Conservation (phyloP, 2,113 vertebrate genomes). For the Strigops habroptila region DNA sequence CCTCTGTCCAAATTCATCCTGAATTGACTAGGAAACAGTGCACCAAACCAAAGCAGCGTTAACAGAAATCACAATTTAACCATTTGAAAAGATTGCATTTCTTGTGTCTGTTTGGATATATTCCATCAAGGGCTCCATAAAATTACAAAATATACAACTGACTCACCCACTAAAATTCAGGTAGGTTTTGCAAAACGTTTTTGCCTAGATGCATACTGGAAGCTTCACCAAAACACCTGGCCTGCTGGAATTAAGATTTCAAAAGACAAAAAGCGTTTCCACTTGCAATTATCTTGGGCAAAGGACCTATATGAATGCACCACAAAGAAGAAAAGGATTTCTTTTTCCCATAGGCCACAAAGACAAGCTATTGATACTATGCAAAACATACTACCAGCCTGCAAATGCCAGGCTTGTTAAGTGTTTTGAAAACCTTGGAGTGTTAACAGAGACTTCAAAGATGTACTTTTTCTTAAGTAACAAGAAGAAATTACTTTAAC, state of each 20-base stretch:
- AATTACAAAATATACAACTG: neutral
- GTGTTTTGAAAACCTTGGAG: neutral
- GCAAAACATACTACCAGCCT: neutral
- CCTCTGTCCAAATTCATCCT: constrained; percentile 24
- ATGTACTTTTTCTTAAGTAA: neutral
- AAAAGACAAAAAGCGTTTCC: constrained; percentile 14
- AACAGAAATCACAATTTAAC: constrained; percentile 26
- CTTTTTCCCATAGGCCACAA: constrained; percentile 21
- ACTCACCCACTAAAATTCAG: neutral
- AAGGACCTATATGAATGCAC: neutral
- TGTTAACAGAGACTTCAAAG: constrained; percentile 3
- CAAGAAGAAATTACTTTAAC: neutral
- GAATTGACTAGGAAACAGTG: constrained; percentile 26
- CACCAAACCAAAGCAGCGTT: constrained; percentile 5
- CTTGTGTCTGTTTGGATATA: neutral
- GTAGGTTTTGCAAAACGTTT: neutral
- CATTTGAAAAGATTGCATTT: constrained; percentile 20
- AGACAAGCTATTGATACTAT: constrained; percentile 22
- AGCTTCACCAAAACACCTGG: neutral
- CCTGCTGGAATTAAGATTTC: neutral
- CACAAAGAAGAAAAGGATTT: constrained; percentile 6
- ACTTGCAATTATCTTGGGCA: neutral
- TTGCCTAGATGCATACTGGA: neutral
- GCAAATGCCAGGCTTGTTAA: constrained; percentile 6
- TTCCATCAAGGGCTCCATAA: neutral